Evolutionary conservation across 1,140 invertebrate species (phyloP), one percentile per base, ranked within the genome.

Genomic region (Phthorimaea operculella): DNA sequence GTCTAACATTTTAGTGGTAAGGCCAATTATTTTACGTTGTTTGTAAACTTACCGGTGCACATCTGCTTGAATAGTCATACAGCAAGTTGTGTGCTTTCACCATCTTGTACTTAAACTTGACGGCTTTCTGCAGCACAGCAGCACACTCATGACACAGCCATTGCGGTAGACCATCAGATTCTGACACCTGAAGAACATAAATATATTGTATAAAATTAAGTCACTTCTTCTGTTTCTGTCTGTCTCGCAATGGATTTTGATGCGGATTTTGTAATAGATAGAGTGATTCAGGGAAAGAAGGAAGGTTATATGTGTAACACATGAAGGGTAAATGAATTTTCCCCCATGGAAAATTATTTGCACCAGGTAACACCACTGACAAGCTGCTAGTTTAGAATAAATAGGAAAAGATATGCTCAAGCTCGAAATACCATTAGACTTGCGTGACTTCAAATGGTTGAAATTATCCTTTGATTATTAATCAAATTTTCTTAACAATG

Each of bases 141-240:
- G 21, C 44, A 47, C 80, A 83, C 34, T 78, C 79, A 14, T 58
- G 72, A 42, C 80, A 83, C 0, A 83, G 39, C 70, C 73, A 76
- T 8, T 70, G 70, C 0, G 80, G 80, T 0, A 83, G 59, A 0
- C 79, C 77, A 56, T 83, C 80, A 0, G 72, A 71, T 6, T 73
- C 66, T 18, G 65, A 53, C 3, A 81, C 62, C 80, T 83, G 57
- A 6, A 58, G 65, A 54, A 18, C 47, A 58, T 4, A n/a, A n/a
- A n/a, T n/a, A n/a, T n/a, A n/a, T n/a, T n/a, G n/a, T n/a, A n/a
- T n/a, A n/a, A n/a, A n/a, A n/a, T n/a, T n/a, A n/a, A n/a, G n/a
- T n/a, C n/a, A n/a, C n/a, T n/a, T n/a, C n/a, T n/a, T n/a, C n/a
- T n/a, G n/a, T n/a, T n/a, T n/a, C n/a, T n/a, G n/a, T n/a, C n/a